Percentiles rank a stretch among this genome's conserved stretches.
Evolutionary conservation across 1,140 invertebrate species (phyloP).

Genomic region (Brachionus paranguensis): DNA sequence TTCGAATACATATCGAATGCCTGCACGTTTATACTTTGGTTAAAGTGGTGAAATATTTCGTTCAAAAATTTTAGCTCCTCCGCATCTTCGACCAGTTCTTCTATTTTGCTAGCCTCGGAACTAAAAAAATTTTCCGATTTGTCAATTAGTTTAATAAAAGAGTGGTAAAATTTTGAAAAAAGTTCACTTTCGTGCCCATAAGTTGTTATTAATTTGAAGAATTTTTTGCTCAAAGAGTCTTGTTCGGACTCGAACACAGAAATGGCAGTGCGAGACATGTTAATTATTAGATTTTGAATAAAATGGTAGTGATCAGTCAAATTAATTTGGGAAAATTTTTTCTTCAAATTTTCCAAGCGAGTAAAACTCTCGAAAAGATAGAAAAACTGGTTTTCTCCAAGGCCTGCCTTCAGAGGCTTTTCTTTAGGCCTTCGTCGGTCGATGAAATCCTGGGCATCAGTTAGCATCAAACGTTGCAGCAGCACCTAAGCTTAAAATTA

Average conservation of each 20-base stretch:
- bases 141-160: slow-evolving; percentile 28
- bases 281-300: background rate
- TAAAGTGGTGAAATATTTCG: background rate
- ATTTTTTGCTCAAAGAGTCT: background rate
- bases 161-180: background rate
- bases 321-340: background rate
- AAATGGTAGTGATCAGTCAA: background rate
- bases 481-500: background rate
- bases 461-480: slow-evolving; percentile 1
- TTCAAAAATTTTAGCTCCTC: background rate
- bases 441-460: background rate
- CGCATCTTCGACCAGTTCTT: background rate
- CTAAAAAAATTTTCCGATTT: background rate
- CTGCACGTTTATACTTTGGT: background rate
- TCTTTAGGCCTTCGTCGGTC: background rate
- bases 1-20: background rate
- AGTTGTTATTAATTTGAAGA: background rate
- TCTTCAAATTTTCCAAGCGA: background rate
- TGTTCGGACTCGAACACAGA: background rate
- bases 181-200: background rate
- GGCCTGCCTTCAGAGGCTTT: background rate
- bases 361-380: slow-evolving; percentile 4
- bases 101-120: background rate
- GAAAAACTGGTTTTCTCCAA: background rate
- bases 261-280: background rate